These are phyloP conservation scores for Anagyrus pseudococci DNA, from an alignment of 2,888 invertebrate species.

Conservation along the genomic window DNA sequence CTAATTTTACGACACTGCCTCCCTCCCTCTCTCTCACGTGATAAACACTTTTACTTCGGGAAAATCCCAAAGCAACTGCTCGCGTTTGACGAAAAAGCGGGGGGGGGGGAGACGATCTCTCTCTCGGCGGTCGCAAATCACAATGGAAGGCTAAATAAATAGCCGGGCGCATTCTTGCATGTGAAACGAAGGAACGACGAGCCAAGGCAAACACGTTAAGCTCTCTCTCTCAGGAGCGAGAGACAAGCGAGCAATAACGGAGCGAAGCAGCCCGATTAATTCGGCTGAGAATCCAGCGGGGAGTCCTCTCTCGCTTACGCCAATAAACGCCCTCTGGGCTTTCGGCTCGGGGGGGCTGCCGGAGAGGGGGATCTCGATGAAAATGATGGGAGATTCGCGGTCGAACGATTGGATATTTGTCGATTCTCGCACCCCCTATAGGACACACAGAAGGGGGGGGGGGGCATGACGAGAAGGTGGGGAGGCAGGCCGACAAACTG, in stretches of 20 bases:
- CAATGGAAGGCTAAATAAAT: too few relatives aligned
- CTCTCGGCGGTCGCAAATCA: too few relatives aligned
- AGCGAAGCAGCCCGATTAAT: conserved; percentile 15
- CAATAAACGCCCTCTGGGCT: conserved; percentile 19
- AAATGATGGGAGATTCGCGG: not conserved
- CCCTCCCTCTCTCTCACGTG: too few relatives aligned
- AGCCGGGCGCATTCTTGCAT: too few relatives aligned
- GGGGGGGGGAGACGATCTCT: too few relatives aligned
- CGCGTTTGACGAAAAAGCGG: too few relatives aligned
- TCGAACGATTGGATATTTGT: conserved; percentile 16
- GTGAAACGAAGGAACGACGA: too few relatives aligned
- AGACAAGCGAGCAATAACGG: not conserved
- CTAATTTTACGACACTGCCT: too few relatives aligned
- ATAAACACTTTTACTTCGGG: too few relatives aligned
- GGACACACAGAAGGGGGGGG: not conserved
- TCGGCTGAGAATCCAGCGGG: conserved; percentile 20
- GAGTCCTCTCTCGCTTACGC: conserved; percentile 12
- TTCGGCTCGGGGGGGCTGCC: not conserved
- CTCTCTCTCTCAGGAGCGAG: too few relatives aligned
- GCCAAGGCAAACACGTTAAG: too few relatives aligned
- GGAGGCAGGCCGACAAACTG: conserved; percentile 54
- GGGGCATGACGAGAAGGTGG: not conserved
- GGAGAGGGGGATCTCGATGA: not conserved
- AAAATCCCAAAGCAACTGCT: too few relatives aligned
- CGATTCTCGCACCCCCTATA: not conserved